A percentile compares a stretch with the other conserved stretches of the same genome.
These are phyloP conservation scores for Nasonia vitripennis DNA, from an alignment of 1,140 invertebrate species.

Conservation along the genomic window DNA sequence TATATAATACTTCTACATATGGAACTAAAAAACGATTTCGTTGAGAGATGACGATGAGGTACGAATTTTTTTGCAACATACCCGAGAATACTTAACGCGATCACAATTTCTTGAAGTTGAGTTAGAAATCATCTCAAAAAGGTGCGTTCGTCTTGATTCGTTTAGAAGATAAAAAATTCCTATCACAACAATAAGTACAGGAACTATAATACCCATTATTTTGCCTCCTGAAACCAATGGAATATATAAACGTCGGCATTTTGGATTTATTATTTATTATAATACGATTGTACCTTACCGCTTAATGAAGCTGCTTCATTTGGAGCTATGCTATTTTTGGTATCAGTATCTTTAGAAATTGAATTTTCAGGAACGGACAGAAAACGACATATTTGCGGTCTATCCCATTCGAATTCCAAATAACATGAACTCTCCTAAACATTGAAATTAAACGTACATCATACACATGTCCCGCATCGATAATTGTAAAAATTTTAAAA, in stretches of 20 bases:
- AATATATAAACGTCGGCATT: not conserved
- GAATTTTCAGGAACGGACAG: not conserved
- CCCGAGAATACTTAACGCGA: slow-evolving; percentile 41
- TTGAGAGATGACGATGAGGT: not conserved
- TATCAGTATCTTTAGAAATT: not conserved
- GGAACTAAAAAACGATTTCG: slow-evolving; percentile 2
- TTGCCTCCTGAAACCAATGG: not conserved
- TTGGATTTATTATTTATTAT: not conserved
- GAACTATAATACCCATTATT: not conserved
- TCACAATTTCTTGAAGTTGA: slow-evolving; percentile 20
- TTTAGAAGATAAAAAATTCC: slow-evolving; percentile 2
- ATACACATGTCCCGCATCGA: not conserved
- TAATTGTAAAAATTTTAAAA: not conserved
- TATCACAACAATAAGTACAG: slow-evolving; percentile 8
- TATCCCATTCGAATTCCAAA: slow-evolving; percentile 20
- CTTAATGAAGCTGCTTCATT: not conserved
- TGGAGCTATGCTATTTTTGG: not conserved
- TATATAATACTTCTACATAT: not conserved
- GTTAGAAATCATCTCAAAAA: slow-evolving; percentile 26
- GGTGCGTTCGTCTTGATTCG: not conserved
- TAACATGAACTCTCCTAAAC: slow-evolving; percentile 8
- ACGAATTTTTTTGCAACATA: slow-evolving; percentile 18
- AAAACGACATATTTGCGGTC: not conserved
- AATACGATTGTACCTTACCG: not conserved
- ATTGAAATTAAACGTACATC: not conserved